A percentile compares a stretch with the other conserved stretches of the same genome.
phyloP scores from a whole-genome alignment of 1,140 invertebrate genomes.

The Bombus ignitus region DNA sequence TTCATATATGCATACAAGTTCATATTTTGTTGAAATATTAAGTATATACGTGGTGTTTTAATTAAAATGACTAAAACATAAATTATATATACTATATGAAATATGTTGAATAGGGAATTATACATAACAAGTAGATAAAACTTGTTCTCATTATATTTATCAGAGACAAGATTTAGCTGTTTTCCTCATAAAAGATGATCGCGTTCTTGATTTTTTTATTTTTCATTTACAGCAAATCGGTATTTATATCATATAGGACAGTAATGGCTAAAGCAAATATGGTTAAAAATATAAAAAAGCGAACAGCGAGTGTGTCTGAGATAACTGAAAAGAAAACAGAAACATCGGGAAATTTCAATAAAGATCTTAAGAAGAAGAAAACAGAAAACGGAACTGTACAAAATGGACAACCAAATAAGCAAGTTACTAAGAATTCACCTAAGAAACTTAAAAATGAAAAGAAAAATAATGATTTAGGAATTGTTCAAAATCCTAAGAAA shows the following conservation, averaged over 20 bases:
- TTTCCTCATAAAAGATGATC: not conserved
- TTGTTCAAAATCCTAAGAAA: not conserved
- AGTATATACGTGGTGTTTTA: not conserved
- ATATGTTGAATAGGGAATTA: not conserved
- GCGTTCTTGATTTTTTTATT: not conserved
- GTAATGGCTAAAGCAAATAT: slow-evolving; percentile 25
- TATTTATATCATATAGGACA: not conserved
- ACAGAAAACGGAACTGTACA: slow-evolving; percentile 7
- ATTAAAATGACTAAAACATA: not conserved
- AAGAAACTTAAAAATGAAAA: not conserved
- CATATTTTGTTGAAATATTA: not conserved
- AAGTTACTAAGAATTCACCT: not conserved
- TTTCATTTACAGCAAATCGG: not conserved
- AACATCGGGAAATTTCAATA: not conserved
- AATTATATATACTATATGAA: not conserved
- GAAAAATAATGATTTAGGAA: not conserved
- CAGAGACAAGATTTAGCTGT: not conserved
- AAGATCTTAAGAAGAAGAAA: slow-evolving; percentile 28
- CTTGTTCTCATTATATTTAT: not conserved
- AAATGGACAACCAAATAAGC: slow-evolving; percentile 36
- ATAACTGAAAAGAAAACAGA: not conserved
- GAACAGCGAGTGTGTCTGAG: slow-evolving; percentile 21
- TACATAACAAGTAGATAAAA: not conserved
- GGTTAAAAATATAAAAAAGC: slow-evolving; percentile 61
- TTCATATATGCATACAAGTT: no score